Base-by-base conservation (phyloP, 2,113 vertebrate genomes). In the Chiloscyllium plagiosum region DNA sequence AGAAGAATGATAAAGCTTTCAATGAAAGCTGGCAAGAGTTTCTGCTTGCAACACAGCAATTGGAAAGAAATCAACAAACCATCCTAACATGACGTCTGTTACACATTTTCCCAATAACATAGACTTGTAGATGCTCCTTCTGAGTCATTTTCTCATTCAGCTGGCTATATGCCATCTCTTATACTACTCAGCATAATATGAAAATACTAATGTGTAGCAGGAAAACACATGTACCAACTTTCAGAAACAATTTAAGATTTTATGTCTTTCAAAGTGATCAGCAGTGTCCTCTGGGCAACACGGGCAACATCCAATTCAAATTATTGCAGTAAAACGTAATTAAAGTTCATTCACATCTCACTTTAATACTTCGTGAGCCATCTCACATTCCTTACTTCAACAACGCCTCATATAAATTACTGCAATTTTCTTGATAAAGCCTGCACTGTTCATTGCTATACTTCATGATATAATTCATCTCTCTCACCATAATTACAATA, bases 1-100 rank as follows among this genome's bases (percentile, higher is more conserved):
- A 93, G 66, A 65, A 37, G 33, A 93, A 93, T 37, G 89, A 42
- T 37, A 93, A 93, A 93, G 52, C 56, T 61, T 92, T 61, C 87
- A 92, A 61, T 92, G 89, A 93, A 61, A 93, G 61, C 66, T 93
- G 33, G 61, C 89, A 93, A 17, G 37, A 4, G n/a, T 37, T 61
- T 10, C n/a, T 68, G n/a, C 61, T 93, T n/a, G n/a, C 17, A 93
- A 93, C 56, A 66, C 61, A 93, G 61, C 26, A 92, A 92, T 33
- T 61, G 87, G 87, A 92, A 92, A n/a, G 56, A 92, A 92, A 65
- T 61, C 29, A 92, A 65, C 87, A 92, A n/a, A 92, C 37, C 37
- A 83, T 83, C n/a, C 37, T 22, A 47, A 19, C 10, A 26, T 83
- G 56, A 65, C 65, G 52, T 52, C 86, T 61, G 19, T 66, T 4